Conservation (phyloP, 2,113 vertebrate genomes). For the Uria lomvia region DNA sequence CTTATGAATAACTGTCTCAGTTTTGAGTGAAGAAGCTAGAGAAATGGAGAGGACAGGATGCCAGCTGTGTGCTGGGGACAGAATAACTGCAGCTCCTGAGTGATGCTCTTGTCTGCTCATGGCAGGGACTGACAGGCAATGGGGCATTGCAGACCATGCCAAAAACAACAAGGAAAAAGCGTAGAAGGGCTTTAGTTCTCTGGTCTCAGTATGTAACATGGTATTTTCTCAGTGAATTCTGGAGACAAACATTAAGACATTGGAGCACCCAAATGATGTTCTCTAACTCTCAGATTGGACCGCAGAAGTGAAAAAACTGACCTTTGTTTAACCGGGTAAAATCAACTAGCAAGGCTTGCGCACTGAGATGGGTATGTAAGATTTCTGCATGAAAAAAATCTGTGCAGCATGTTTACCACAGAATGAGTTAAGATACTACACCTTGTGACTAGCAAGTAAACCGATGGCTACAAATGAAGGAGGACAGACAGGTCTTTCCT, state of each 20-base stretch:
- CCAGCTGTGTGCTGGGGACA: background rate
- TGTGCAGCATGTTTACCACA: background rate
- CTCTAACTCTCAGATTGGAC: background rate
- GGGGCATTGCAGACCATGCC: background rate
- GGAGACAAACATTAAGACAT: background rate
- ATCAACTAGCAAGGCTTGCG: background rate
- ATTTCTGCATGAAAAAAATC: background rate
- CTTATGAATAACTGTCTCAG: background rate
- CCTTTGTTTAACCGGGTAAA: background rate
- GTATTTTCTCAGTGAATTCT: background rate
- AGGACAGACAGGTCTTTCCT: background rate
- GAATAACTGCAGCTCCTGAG: background rate
- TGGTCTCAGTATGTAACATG: background rate
- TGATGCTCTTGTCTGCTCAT: background rate
- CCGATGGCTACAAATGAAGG: background rate
- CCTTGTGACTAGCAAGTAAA: background rate
- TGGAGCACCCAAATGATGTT: background rate
- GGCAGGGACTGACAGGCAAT: background rate
- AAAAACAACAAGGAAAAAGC: background rate
- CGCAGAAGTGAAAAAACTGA: background rate
- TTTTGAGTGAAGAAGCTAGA: background rate
- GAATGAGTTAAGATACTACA: background rate
- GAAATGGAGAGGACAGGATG: background rate
- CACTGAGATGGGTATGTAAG: background rate
- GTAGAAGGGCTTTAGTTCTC: background rate